phyloP scores from a whole-genome alignment of 2,888 invertebrate species.

The Hirtodrosophila cameraria region DNA sequence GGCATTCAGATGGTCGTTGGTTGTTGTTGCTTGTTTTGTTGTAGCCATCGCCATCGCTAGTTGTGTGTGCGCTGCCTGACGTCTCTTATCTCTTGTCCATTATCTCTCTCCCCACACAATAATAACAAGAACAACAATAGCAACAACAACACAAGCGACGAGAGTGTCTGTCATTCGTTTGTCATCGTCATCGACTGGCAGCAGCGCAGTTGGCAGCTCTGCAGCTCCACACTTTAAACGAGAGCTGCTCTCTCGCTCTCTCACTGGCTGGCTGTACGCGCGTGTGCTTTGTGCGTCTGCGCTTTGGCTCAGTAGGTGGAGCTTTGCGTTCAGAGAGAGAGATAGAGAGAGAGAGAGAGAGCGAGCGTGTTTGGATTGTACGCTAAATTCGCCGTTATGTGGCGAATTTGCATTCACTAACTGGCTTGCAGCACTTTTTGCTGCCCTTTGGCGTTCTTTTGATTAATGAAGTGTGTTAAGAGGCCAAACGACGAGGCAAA shows the following conservation, averaged over 20 bases:
- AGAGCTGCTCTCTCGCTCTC: conserved; percentile 42
- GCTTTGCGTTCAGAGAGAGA: conserved; percentile 53
- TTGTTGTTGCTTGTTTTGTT: conserved; percentile 32
- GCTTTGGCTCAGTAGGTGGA: conserved; percentile 68
- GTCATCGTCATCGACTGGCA: conserved; percentile 69
- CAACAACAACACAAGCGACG: conserved; percentile 35
- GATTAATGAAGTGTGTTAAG: conserved; percentile 84
- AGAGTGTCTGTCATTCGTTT: conserved; percentile 81
- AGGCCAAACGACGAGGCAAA: conserved; percentile 75
- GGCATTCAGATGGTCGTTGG: conserved; percentile 70
- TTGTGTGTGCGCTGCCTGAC: conserved; percentile 61
- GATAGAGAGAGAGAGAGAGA: conserved; percentile 4
- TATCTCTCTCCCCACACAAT: conserved; percentile 76
- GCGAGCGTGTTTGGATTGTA: background rate
- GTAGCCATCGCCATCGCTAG: conserved; percentile 65
- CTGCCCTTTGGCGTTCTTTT: conserved; percentile 54
- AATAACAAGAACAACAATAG: conserved; percentile 19
- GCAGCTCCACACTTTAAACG: conserved; percentile 37
- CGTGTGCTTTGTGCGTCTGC: conserved; percentile 57
- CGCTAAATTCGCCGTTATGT: conserved; percentile 33
- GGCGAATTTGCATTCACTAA: conserved; percentile 38
- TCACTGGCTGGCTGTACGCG: conserved; percentile 22
- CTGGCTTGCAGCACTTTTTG: conserved; percentile 38
- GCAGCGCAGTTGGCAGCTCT: conserved; percentile 50
- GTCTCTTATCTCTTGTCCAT: conserved; percentile 83